phyloP scores from a whole-genome alignment of 2,888 invertebrate species.

The Perdita meconis region DNA sequence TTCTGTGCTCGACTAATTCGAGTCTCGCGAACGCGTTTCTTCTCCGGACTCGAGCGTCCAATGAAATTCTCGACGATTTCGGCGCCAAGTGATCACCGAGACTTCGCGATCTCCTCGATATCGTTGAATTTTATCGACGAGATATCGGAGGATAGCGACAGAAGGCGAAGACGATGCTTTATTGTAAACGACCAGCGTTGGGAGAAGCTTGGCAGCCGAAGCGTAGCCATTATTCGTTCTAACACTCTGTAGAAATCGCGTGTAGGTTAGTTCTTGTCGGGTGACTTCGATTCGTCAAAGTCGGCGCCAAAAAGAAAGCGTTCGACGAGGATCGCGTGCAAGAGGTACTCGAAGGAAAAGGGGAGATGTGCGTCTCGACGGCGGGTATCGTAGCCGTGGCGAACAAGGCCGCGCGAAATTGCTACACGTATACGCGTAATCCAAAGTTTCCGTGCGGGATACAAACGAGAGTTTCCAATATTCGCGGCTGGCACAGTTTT shows the following conservation, averaged over 20 bases:
- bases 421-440: neutral
- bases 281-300: constrained; percentile 67
- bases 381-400: neutral
- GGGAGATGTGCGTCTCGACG: neutral
- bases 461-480: constrained; percentile 17
- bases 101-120: neutral
- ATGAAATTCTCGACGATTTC: neutral
- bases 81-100: neutral
- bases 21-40: neutral
- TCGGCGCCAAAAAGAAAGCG: constrained; percentile 56
- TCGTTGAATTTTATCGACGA: constrained; percentile 23
- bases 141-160: constrained; percentile 30
- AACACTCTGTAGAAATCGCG: constrained; percentile 31
- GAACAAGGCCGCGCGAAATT: constrained; percentile 5
- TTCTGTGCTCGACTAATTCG: neutral
- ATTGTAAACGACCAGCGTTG: constrained; percentile 34
- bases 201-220: constrained; percentile 50
- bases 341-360: neutral
- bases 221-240: constrained; percentile 47
- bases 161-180: constrained; percentile 19
- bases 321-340: constrained; percentile 30
- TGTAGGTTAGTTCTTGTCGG: constrained; percentile 11
- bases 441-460: constrained; percentile 20
- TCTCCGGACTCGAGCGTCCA: neutral
- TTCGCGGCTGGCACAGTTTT: constrained; percentile 46